Percentiles rank a stretch among this genome's conserved stretches.
These are phyloP conservation scores for Bettongia penicillata DNA, from an alignment of 2,113 vertebrate genomes.

Conservation along the genomic window DNA sequence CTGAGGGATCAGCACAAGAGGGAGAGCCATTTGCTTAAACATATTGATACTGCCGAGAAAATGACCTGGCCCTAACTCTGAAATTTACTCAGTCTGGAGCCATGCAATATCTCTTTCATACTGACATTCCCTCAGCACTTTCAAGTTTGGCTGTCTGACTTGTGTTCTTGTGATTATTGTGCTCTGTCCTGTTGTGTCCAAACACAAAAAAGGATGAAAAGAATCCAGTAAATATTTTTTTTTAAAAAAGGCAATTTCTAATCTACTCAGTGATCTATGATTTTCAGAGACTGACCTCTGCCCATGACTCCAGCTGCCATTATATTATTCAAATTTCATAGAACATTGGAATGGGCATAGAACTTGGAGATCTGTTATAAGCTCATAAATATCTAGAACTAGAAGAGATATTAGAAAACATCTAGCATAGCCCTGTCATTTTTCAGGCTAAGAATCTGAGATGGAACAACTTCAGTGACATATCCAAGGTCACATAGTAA, in stretches of 20 bases:
- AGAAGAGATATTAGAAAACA: neutral
- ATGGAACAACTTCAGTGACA: neutral
- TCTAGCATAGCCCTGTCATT: neutral
- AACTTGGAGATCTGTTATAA: neutral
- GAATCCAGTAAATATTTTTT: neutral
- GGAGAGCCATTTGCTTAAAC: neutral
- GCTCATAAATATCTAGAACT: neutral
- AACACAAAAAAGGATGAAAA: neutral
- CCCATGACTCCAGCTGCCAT: neutral
- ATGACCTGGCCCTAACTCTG: slow-evolving; percentile 27
- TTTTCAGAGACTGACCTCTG: neutral
- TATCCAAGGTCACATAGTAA: neutral
- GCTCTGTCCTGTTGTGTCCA: neutral
- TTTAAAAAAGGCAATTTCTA: neutral
- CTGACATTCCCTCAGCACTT: neutral
- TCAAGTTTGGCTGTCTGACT: neutral
- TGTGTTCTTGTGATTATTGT: neutral
- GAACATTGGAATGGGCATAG: neutral
- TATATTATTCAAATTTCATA: neutral
- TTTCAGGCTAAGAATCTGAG: neutral
- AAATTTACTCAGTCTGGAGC: slow-evolving; percentile 44
- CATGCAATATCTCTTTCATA: neutral
- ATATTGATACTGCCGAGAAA: slow-evolving; percentile 5
- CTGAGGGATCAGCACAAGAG: neutral
- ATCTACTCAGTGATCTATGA: neutral